These are phyloP conservation scores for Diorhabda elongata DNA, from an alignment of 1,140 invertebrate genomes.

Conservation along the genomic window DNA sequence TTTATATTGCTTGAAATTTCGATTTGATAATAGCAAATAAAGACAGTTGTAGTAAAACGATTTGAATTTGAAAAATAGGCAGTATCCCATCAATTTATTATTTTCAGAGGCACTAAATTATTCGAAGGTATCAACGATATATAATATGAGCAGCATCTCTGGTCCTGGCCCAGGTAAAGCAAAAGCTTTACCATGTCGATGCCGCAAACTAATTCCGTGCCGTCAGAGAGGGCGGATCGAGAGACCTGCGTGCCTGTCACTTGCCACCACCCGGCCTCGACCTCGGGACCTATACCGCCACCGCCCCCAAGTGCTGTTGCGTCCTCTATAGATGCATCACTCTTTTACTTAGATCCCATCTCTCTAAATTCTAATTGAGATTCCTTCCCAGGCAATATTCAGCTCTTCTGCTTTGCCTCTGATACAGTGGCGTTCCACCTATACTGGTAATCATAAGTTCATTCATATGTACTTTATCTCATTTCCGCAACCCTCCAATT, in stretches of 20 bases:
- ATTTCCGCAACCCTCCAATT: too few relatives aligned
- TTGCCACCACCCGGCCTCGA: conserved; percentile 42
- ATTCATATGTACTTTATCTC: not conserved
- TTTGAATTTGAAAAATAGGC: not conserved
- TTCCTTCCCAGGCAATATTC: conserved; percentile 34
- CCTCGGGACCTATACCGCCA: conserved; percentile 33
- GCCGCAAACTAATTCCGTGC: conserved; percentile 41
- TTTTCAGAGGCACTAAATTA: not conserved
- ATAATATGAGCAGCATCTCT: conserved; percentile 33
- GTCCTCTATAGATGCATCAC: conserved; percentile 33
- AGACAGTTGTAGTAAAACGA: not conserved
- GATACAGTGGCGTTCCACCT: conserved; percentile 7
- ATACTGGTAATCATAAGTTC: not conserved
- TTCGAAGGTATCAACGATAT: conserved; percentile 25
- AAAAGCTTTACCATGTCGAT: conserved; percentile 38
- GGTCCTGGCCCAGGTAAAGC: conserved; percentile 34
- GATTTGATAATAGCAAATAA: not conserved
- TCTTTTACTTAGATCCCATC: conserved; percentile 40
- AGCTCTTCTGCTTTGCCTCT: conserved; percentile 11
- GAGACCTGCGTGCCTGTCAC: conserved; percentile 43
- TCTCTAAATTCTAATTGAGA: conserved; percentile 44
- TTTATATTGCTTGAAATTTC: too few relatives aligned
- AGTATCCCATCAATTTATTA: not conserved
- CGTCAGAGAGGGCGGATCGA: conserved; percentile 39
- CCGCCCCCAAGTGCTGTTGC: conserved; percentile 38